Conservation (phyloP, 2,113 vertebrate genomes). For the Antennarius striatus region DNA sequence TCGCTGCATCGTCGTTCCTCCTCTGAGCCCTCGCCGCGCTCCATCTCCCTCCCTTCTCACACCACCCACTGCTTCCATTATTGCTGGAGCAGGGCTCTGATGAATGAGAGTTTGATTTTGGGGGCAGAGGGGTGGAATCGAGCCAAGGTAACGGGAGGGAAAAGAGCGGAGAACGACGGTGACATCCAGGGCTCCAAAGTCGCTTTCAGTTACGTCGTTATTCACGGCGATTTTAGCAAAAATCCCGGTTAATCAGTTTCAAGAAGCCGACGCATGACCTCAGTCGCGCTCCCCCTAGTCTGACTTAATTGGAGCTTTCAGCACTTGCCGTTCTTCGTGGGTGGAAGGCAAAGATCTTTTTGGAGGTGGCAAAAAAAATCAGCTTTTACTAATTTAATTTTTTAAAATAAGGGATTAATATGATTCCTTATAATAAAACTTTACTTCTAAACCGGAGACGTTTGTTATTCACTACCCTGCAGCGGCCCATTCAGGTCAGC, state of each 20-base stretch:
- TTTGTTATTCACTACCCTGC: neutral
- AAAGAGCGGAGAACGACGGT: constrained; percentile 1
- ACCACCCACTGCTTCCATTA: constrained; percentile 35
- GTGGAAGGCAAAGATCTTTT: no score
- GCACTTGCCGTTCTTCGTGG: no score
- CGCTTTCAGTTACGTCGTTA: neutral
- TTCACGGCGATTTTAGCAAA: constrained; percentile 4
- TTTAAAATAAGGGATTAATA: no score
- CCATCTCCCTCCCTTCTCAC: constrained; percentile 12
- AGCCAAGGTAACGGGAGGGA: neutral
- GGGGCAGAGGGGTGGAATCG: constrained; percentile 1
- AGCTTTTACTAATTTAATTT: no score
- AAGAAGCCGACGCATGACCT: neutral
- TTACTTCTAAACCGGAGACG: neutral
- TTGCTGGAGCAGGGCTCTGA: constrained; percentile 13
- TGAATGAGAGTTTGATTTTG: constrained; percentile 35
- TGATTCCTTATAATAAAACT: neutral
- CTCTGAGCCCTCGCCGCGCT: constrained; percentile 5
- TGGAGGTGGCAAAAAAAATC: no score
- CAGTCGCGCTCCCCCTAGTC: neutral
- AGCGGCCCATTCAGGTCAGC: no score
- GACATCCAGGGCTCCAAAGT: constrained; percentile 1
- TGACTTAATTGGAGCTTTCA: no score
- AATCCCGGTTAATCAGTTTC: constrained; percentile 5
- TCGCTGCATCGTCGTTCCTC: constrained; percentile 36